Evolutionary conservation across 1,140 invertebrate genomes (phyloP), one percentile per base, ranked within the genome.

Genomic region (Tribolium madens): DNA sequence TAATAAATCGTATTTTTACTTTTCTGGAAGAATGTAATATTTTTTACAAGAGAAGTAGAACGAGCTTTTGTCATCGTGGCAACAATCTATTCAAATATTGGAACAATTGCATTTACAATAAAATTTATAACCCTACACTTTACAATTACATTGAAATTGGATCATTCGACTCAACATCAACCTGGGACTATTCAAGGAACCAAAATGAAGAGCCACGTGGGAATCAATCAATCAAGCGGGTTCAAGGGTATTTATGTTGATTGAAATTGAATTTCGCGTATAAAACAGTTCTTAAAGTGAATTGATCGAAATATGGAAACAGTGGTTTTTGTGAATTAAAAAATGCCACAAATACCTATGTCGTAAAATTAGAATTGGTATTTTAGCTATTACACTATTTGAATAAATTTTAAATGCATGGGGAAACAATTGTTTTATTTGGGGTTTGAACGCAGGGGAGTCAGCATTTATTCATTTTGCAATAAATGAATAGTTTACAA

Each of bases 201-300:
- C 60, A 64, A 53, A 53, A 48, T 47, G 53, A 73, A 33, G 26
- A 64, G 57, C 14, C 57, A 64, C 46, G 48, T 53, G 50, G 12
- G 47, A 18, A 68, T 68, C 48, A 76, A 71, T 76, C n/a, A n/a
- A n/a, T 76, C 53, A 70, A 50, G 42, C 21, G 48, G 36, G 46
- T 10, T 57, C 9, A 47, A 57, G 33, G 75, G 71, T 76, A 76
- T 76, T 76, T 76, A 76, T 76, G 75, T 76, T 76, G 75, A 76
- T 76, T 76, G 47, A 69, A 15, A 76, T 70, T 53, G 50, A 21
- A 74, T 18, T 2, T 50, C 6, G 36, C n/a, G 21, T 36, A 57
- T 33, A 36, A 73, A 53, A 33, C 21, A 33, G 12, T 33, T 64
- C 52, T 73, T 26, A n/a, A 18, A 21, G 7, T 6, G n/a, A 52